Evolutionary conservation across 2,113 vertebrate genomes (phyloP).

Genomic region (Mus spicilegus): DNA sequence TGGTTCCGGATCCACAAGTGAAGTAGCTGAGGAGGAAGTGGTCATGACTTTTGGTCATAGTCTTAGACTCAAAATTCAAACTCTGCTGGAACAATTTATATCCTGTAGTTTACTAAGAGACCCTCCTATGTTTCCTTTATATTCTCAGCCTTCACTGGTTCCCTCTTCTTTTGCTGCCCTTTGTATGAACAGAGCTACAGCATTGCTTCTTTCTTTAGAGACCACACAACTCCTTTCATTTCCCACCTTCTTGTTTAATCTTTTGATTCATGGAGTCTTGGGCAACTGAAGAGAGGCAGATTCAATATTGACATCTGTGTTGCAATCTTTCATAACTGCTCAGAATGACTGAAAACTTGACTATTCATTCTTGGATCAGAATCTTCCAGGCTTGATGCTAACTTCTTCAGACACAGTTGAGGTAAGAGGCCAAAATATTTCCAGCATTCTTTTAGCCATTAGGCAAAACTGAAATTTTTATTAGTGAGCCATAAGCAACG

Average conservation of each 20-base stretch:
- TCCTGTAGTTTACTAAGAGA: neutral
- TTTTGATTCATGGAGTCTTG: rapidly evolving
- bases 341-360: neutral
- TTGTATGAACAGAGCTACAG: rapidly evolving
- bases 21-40: neutral
- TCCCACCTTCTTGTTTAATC: neutral
- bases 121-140: neutral
- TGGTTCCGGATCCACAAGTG: neutral
- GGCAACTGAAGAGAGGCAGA: neutral
- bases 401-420: conserved; percentile 49
- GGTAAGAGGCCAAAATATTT: neutral
- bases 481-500: conserved; percentile 44
- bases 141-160: rapidly evolving
- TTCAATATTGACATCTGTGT: neutral
- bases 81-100: neutral
- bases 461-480: conserved; percentile 61
- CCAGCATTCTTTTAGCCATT: conserved; percentile 14
- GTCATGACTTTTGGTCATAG: neutral
- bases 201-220: no score
- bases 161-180: neutral
- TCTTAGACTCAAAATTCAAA: neutral
- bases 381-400: neutral
- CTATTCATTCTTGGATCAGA: neutral
- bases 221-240: rapidly evolving
- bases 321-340: conserved; percentile 47